These are phyloP conservation scores for Athalia circularis DNA, from an alignment of 2,888 invertebrate genomes.

Conservation along the genomic window DNA sequence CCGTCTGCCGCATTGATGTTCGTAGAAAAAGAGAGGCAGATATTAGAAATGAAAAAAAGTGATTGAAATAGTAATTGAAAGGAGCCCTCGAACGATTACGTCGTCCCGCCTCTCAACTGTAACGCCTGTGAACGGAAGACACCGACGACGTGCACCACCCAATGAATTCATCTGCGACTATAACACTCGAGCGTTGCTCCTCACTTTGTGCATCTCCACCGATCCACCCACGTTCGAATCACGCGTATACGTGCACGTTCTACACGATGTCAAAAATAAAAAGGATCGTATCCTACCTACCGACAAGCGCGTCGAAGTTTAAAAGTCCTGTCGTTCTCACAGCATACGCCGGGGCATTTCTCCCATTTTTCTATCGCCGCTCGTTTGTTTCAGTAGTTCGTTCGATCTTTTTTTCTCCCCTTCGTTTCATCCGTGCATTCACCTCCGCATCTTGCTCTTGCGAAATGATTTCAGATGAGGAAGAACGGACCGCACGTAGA, in stretches of 20 bases:
- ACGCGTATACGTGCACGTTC: neutral
- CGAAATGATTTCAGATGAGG: neutral
- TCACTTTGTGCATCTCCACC: neutral
- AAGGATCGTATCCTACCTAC: no score
- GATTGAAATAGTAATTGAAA: conserved; percentile 40
- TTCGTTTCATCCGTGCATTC: neutral
- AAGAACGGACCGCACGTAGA: neutral
- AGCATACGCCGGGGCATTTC: no score
- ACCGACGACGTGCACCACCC: conserved; percentile 60
- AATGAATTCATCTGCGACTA: conserved; percentile 70
- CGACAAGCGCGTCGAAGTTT: no score
- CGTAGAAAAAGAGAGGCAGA: neutral
- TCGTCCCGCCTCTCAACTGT: conserved; percentile 65
- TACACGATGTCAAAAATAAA: neutral
- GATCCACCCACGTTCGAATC: conserved; percentile 10
- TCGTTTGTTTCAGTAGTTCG: no score
- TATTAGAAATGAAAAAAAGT: conserved; percentile 14
- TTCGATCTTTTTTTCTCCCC: neutral
- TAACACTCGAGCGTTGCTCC: neutral
- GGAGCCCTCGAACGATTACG: conserved; percentile 39
- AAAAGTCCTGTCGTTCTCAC: no score
- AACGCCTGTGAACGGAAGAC: conserved; percentile 71
- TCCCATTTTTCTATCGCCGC: no score
- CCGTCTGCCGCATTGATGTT: neutral
- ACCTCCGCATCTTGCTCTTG: neutral